phyloP scores from a whole-genome alignment of 2,888 invertebrate genomes.

The Anorthoa munda region DNA sequence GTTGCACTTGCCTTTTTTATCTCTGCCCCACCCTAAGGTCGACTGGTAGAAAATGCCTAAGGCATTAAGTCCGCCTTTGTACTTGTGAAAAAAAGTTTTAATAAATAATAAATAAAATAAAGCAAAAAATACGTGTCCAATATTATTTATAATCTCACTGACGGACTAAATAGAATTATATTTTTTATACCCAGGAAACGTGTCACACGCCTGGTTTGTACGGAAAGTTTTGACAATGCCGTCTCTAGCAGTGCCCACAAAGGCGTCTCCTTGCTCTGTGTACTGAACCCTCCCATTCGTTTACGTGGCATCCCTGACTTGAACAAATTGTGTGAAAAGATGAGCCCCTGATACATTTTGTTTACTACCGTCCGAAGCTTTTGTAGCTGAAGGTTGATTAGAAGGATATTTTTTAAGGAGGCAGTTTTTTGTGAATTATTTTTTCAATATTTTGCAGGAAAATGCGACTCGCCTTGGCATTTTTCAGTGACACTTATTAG shows the following conservation, averaged over 20 bases:
- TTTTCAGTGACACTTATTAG: constrained; percentile 1
- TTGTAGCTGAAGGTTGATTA: constrained; percentile 27
- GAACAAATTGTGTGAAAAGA: constrained; percentile 61
- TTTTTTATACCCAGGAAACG: no score
- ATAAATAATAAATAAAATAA: no score
- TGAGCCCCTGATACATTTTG: constrained; percentile 52
- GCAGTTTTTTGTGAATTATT: neutral
- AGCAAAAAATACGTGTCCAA: no score
- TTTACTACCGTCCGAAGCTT: constrained; percentile 26
- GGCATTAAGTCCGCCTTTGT: no score
- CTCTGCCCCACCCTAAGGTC: no score
- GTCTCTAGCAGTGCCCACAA: neutral
- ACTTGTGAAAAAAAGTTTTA: no score
- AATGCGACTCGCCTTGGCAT: neutral
- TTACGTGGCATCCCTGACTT: constrained; percentile 42
- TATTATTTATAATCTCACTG: no score
- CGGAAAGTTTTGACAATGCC: no score
- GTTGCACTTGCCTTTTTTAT: no score
- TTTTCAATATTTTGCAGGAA: neutral
- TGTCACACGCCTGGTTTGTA: no score
- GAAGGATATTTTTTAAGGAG: constrained; percentile 15
- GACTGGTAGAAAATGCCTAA: no score
- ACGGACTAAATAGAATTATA: no score
- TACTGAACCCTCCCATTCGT: constrained; percentile 45
- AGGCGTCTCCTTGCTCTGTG: neutral